Percentiles rank a stretch among this genome's conserved stretches.
These are phyloP conservation scores for Aythya fuligula DNA, from an alignment of 2,797 vertebrate genomes.

Conservation along the genomic window DNA sequence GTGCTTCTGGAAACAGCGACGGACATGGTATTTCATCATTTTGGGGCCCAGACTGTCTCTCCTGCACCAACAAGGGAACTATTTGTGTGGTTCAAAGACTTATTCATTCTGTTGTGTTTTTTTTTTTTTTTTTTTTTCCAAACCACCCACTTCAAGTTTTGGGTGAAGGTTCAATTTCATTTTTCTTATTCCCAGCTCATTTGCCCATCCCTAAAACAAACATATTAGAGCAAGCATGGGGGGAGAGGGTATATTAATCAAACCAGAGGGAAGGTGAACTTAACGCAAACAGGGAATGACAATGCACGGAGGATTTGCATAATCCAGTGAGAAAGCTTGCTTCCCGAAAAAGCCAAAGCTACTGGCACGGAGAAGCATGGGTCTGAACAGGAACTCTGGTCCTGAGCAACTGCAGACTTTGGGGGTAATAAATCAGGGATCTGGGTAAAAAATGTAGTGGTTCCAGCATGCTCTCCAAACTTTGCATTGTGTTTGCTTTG, in stretches of 20 bases:
- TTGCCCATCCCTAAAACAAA: constrained; percentile 68
- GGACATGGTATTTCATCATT: constrained; percentile 35
- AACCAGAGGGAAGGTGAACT: background rate
- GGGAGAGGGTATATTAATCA: constrained; percentile 51
- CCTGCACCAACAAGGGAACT: constrained; percentile 46
- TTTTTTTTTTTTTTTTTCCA: background rate
- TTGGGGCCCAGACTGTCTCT: constrained; percentile 42
- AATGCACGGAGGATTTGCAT: constrained; percentile 32
- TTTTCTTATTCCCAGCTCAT: constrained; percentile 62
- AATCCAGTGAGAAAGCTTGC: constrained; percentile 40
- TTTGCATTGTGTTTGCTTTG: background rate
- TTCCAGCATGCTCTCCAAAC: constrained; percentile 1
- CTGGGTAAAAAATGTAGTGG: background rate
- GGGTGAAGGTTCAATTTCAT: constrained; percentile 63
- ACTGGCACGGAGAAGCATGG: background rate
- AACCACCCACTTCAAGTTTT: constrained; percentile 52
- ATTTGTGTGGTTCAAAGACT: constrained; percentile 47
- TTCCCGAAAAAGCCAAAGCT: constrained; percentile 19
- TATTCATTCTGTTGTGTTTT: constrained; percentile 50
- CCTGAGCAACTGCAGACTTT: background rate
- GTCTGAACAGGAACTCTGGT: constrained; percentile 10
- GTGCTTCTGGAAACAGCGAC: constrained; percentile 14
- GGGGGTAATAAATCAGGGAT: constrained; percentile 25
- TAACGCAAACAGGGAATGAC: background rate
- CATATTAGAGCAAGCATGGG: constrained; percentile 31